Evolutionary conservation across 2,113 vertebrate genomes (phyloP).

Genomic region (Anser brachyrhynchus): DNA sequence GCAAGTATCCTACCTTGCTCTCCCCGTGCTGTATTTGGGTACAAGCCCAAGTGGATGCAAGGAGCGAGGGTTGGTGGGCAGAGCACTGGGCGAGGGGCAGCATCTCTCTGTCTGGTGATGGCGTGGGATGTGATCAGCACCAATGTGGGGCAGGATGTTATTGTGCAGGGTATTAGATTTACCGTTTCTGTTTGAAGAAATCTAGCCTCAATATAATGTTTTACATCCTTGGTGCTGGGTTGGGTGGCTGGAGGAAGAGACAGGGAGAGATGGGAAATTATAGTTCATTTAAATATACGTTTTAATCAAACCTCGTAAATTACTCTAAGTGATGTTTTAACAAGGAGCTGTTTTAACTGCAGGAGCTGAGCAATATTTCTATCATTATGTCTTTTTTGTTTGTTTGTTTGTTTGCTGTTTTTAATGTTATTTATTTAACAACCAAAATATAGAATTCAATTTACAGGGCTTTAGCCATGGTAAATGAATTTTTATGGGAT

Average conservation of each 20-base stretch:
- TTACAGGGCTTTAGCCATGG: conserved; percentile 56
- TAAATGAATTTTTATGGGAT: conserved; percentile 69
- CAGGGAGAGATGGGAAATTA: not conserved
- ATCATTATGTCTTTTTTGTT: not conserved
- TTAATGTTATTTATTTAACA: conserved; percentile 48
- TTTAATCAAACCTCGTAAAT: conserved; percentile 46
- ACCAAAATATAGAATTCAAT: conserved; percentile 53
- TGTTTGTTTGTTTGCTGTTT: not conserved
- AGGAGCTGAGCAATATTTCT: conserved; percentile 20
- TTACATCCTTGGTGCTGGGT: not conserved
- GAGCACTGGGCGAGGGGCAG: not conserved
- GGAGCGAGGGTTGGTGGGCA: not conserved
- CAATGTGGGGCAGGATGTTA: not conserved
- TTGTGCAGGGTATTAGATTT: not conserved
- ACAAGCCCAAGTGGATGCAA: fast-evolving
- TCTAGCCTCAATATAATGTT: not conserved
- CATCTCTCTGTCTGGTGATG: not conserved
- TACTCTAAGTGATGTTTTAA: conserved; percentile 42
- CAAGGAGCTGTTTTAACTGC: not conserved
- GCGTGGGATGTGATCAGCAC: fast-evolving
- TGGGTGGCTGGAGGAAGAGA: not conserved
- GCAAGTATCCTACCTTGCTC: not conserved
- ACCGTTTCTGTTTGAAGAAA: not conserved
- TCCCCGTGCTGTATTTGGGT: not conserved
- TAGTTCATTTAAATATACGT: not conserved